Percentiles rank a stretch among this genome's conserved stretches.
Evolutionary conservation across 2,888 invertebrate species (phyloP).

Genomic region (Neuroscelio doddi): DNA sequence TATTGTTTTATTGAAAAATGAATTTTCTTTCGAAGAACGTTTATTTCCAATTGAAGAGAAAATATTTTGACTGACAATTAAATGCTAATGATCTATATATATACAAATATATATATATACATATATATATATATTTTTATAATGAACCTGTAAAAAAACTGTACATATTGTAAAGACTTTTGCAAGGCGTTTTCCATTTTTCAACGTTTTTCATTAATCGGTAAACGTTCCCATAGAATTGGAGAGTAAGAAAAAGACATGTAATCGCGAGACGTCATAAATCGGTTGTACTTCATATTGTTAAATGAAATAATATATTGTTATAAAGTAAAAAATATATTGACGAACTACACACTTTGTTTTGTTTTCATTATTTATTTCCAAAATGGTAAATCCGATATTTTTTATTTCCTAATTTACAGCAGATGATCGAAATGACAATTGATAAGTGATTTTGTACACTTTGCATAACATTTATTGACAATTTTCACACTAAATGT

Average conservation of each 20-base stretch:
- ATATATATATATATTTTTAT: constrained; percentile 62
- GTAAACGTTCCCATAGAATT: constrained; percentile 32
- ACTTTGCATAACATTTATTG: too few species aligned
- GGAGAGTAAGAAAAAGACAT: constrained; percentile 23
- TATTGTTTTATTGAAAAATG: too few species aligned
- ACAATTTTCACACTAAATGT: too few species aligned
- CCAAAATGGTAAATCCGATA: too few species aligned
- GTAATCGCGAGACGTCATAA: constrained; percentile 24
- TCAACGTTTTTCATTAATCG: constrained; percentile 57
- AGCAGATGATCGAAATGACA: too few species aligned
- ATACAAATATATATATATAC: neutral
- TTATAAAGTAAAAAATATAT: constrained; percentile 51
- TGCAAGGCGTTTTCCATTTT: constrained; percentile 67
- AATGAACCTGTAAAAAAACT: constrained; percentile 56
- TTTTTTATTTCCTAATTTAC: too few species aligned
- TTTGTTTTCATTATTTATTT: constrained; percentile 13
- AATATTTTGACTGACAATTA: neutral
- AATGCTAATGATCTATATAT: too few species aligned
- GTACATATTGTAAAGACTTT: constrained; percentile 68
- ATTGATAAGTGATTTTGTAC: too few species aligned
- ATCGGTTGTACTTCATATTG: constrained; percentile 48
- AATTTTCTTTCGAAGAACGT: neutral
- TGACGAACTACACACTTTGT: constrained; percentile 23
- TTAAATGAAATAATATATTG: constrained; percentile 56
- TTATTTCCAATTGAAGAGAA: neutral